phyloP scores from a whole-genome alignment of 2,888 invertebrate genomes.

The Drosophila tripunctata region DNA sequence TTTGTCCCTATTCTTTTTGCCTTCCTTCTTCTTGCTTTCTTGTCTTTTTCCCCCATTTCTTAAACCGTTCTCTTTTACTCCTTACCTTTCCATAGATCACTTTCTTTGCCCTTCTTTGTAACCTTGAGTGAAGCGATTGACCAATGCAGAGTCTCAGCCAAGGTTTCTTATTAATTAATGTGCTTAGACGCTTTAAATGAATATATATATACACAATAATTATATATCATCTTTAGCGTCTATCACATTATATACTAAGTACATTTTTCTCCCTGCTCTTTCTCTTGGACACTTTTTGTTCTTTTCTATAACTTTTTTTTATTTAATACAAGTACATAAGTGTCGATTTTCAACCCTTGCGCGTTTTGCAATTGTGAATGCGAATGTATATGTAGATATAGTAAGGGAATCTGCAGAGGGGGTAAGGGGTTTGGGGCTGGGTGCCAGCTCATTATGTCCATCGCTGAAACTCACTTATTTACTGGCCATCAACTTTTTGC shows the following conservation, averaged over 20 bases:
- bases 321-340: constrained; percentile 76
- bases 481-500: constrained; percentile 37
- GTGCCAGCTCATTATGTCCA: constrained; percentile 52
- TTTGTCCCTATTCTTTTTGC: no score
- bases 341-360: constrained; percentile 80
- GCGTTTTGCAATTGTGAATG: constrained; percentile 14
- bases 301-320: constrained; percentile 20
- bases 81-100: not conserved
- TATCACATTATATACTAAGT: constrained; percentile 21
- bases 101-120: not conserved
- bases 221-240: not conserved
- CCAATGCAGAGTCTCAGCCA: constrained; percentile 11
- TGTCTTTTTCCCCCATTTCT: not conserved
- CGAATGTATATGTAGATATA: not conserved
- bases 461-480: constrained; percentile 52
- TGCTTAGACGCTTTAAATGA: constrained; percentile 33
- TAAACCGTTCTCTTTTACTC: not conserved
- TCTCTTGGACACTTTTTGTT: not conserved
- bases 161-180: constrained; percentile 42
- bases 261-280: not conserved
- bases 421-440: constrained; percentile 1
- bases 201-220: not conserved
- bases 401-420: not conserved
- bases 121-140: not conserved
- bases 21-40: not conserved